A percentile compares a stretch with the other conserved stretches of the same genome.
Conservation (phyloP, 2,888 invertebrate genomes). For the Helicoverpa assulta region DNA sequence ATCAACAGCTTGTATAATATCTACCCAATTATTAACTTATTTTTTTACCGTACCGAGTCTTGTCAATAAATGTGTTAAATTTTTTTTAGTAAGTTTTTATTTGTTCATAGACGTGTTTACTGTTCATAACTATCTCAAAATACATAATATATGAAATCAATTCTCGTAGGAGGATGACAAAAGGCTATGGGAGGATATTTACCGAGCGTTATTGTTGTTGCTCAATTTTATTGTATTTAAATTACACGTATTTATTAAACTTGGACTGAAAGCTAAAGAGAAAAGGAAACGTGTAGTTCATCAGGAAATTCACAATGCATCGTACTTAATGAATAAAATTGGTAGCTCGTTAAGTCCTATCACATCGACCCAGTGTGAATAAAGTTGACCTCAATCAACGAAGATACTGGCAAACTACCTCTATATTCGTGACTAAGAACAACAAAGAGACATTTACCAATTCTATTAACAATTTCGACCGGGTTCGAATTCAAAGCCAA, state of each 20-base stretch:
- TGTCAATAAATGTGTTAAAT: too few species aligned
- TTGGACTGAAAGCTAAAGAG: background rate
- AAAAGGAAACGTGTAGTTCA: constrained; percentile 6
- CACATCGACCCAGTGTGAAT: constrained; percentile 3
- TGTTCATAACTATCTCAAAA: too few species aligned
- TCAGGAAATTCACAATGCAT: constrained; percentile 3
- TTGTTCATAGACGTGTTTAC: too few species aligned
- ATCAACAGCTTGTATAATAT: too few species aligned
- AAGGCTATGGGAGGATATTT: background rate
- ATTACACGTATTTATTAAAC: background rate
- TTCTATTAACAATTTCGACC: background rate
- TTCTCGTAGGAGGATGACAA: too few species aligned
- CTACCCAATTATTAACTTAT: too few species aligned
- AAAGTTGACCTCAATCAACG: constrained; percentile 25
- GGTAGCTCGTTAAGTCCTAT: background rate
- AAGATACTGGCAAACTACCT: background rate
- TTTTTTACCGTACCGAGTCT: too few species aligned
- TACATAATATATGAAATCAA: too few species aligned
- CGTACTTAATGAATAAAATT: constrained; percentile 20
- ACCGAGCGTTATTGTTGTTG: constrained; percentile 17
- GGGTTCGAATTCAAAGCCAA: background rate
- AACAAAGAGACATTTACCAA: background rate
- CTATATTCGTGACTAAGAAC: background rate
- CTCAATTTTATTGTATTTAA: constrained; percentile 7
- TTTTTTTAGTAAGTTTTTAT: too few species aligned